Conservation (phyloP, 2,113 vertebrate species). For the Gyps fulvus region DNA sequence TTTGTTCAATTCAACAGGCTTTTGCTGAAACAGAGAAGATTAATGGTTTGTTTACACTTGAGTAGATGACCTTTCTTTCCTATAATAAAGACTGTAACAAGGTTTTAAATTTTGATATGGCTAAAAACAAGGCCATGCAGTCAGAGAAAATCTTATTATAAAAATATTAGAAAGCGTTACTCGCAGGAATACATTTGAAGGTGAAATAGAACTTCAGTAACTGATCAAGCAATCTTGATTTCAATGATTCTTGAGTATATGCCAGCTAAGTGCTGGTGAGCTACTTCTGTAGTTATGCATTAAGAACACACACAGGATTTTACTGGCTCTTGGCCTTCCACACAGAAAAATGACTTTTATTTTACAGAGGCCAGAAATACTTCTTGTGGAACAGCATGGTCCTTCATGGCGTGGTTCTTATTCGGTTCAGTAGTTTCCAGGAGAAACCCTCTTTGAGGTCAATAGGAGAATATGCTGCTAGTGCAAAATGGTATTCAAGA, state of each 20-base stretch:
- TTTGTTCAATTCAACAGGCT: constrained; percentile 27
- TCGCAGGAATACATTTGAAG: neutral
- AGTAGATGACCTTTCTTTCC: neutral
- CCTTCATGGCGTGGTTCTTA: neutral
- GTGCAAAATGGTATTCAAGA: neutral
- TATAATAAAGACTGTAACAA: neutral
- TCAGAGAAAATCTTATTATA: neutral
- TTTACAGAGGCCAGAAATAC: neutral
- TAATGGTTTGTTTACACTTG: constrained; percentile 39
- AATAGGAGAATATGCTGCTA: neutral
- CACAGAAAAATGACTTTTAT: neutral
- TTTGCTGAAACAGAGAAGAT: constrained; percentile 26
- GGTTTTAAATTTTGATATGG: neutral
- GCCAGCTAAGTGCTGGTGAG: neutral
- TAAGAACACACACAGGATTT: neutral
- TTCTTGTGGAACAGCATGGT: neutral
- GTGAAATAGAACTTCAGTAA: neutral
- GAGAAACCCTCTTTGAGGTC: neutral
- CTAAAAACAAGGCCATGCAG: neutral
- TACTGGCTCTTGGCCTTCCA: neutral
- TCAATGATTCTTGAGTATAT: neutral
- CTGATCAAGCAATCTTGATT: neutral
- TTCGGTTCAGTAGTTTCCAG: neutral
- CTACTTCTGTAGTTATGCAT: neutral
- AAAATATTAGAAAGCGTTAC: neutral